phyloP scores from a whole-genome alignment of 2,797 vertebrate genomes.

The Borostomias antarcticus region DNA sequence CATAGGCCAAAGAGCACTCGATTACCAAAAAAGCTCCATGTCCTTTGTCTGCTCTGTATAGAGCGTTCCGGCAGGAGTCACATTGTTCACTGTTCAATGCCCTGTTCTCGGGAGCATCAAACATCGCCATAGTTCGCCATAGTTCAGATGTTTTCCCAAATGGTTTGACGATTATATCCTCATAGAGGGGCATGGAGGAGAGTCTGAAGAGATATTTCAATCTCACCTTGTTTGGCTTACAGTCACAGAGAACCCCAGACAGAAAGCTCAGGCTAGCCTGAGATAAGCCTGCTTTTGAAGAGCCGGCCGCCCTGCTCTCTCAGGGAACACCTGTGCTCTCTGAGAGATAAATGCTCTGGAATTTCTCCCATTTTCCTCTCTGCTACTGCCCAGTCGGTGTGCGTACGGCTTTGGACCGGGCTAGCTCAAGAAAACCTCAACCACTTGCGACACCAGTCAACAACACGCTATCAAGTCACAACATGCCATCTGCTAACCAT shows the following conservation, averaged over 20 bases:
- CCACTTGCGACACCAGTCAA: slow-evolving; percentile 14
- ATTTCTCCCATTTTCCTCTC: slow-evolving; percentile 15
- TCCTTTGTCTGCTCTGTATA: slow-evolving; percentile 34
- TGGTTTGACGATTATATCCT: slow-evolving; percentile 38
- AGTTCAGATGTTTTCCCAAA: slow-evolving; percentile 40
- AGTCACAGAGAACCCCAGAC: slow-evolving; percentile 41
- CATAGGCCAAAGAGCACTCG: slow-evolving; percentile 55
- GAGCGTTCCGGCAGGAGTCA: slow-evolving; percentile 28
- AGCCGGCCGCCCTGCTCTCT: slow-evolving; percentile 31
- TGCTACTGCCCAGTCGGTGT: slow-evolving; percentile 22
- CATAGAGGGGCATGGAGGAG: slow-evolving; percentile 38
- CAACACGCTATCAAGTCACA: slow-evolving; percentile 29
- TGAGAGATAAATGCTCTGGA: slow-evolving; percentile 26
- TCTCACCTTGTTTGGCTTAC: slow-evolving; percentile 41
- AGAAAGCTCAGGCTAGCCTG: slow-evolving; percentile 22
- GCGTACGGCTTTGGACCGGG: background rate
- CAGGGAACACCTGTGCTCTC: slow-evolving; percentile 19
- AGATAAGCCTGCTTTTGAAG: slow-evolving; percentile 49
- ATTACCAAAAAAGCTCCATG: slow-evolving; percentile 41
- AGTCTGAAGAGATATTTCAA: slow-evolving; percentile 56
- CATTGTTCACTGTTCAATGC: slow-evolving; percentile 38
- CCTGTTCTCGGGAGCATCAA: slow-evolving; percentile 4
- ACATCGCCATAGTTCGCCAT: slow-evolving; percentile 12
- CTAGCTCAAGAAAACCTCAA: slow-evolving; percentile 14
- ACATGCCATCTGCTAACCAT: slow-evolving; percentile 22